Evolutionary conservation across 2,113 vertebrate genomes (phyloP).

Genomic region (Laticauda laticaudata): DNA sequence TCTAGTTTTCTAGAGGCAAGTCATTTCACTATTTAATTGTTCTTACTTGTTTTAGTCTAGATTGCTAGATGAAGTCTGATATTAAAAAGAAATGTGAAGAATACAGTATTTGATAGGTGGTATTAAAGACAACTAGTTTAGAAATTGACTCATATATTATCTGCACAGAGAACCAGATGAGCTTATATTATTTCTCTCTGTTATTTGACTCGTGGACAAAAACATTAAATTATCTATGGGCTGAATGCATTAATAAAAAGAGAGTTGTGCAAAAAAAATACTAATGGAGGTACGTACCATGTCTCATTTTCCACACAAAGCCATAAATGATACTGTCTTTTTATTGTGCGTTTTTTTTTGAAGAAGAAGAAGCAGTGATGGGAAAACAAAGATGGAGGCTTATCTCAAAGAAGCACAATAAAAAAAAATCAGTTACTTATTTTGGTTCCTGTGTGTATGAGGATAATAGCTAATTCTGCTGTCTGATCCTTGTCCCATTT

Average conservation of each 20-base stretch:
- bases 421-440: slow-evolving; percentile 7
- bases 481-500: not conserved
- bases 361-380: not conserved
- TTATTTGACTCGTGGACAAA: slow-evolving; percentile 3
- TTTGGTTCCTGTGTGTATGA: not conserved
- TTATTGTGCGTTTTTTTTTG: not conserved
- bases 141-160: not conserved
- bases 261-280: not conserved
- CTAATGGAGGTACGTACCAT: not conserved
- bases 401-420: not conserved
- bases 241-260: not conserved
- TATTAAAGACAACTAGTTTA: not conserved
- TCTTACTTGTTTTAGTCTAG: not conserved
- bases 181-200: not conserved
- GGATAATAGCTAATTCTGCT: not conserved
- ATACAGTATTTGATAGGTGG: not conserved
- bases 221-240: slow-evolving; percentile 1
- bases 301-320: slow-evolving; percentile 1
- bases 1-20: not conserved
- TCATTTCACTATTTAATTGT: not conserved
- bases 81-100: not conserved
- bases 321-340: slow-evolving; percentile 5
- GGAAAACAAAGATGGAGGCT: slow-evolving; percentile 7
- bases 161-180: not conserved
- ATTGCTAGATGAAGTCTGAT: not conserved